phyloP scores from a whole-genome alignment of 2,797 vertebrate species.

The Lepidocolaptes lacrymiger region DNA sequence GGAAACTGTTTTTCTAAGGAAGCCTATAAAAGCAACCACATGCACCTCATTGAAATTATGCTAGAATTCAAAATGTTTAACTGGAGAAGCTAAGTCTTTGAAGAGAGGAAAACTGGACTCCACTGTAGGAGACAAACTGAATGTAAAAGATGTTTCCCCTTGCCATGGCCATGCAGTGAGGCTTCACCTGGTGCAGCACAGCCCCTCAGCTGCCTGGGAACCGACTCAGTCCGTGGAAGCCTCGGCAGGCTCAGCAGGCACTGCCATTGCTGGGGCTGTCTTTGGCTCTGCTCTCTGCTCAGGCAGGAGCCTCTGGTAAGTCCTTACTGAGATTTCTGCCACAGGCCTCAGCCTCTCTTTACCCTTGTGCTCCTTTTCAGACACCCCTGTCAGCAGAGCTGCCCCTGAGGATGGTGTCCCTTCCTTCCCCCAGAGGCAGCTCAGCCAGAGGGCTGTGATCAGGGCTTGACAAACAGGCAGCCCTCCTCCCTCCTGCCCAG shows the following conservation, averaged over 20 bases:
- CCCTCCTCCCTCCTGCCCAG: neutral
- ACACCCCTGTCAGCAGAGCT: neutral
- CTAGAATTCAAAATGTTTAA: neutral
- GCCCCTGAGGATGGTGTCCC: neutral
- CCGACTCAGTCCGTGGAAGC: accelerated
- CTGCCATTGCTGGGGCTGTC: neutral
- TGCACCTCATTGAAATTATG: neutral
- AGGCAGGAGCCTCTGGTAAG: neutral
- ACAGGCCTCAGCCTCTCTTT: neutral
- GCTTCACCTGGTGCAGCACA: neutral
- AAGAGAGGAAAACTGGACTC: neutral
- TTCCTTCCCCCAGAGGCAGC: neutral
- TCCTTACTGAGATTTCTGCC: neutral
- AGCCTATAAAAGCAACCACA: neutral
- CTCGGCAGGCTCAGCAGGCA: neutral
- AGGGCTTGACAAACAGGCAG: neutral
- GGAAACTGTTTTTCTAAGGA: neutral
- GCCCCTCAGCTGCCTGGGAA: neutral
- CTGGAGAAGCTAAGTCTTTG: neutral
- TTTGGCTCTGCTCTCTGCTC: neutral
- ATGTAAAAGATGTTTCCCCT: neutral
- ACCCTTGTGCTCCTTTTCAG: neutral
- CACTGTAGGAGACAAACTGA: neutral
- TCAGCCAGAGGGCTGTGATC: neutral
- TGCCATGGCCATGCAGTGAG: neutral